These are phyloP conservation scores for Anhinga rufa DNA, from an alignment of 2,113 vertebrate genomes.

Conservation along the genomic window DNA sequence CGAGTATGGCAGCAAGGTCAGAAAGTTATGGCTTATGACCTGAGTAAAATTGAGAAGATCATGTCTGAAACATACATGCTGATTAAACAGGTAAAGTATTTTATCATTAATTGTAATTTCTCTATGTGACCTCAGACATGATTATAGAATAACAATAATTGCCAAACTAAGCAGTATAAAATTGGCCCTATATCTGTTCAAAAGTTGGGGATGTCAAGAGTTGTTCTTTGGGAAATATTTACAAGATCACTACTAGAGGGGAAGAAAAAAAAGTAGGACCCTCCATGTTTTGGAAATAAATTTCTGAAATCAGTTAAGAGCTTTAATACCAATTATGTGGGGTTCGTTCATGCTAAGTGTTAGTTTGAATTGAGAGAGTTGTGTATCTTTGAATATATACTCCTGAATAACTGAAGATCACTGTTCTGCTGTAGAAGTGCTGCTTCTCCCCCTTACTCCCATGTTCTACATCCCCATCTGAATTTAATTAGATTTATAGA, in stretches of 20 bases:
- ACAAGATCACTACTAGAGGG: neutral
- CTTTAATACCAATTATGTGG: neutral
- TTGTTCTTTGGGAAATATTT: too few relatives aligned
- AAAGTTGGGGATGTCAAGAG: too few relatives aligned
- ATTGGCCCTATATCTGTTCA: neutral
- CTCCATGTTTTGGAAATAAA: neutral
- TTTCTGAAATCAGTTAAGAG: neutral
- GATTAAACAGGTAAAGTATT: slow-evolving; percentile 88
- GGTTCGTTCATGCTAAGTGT: neutral
- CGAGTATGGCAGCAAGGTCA: slow-evolving; percentile 98
- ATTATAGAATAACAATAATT: neutral
- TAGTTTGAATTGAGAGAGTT: neutral
- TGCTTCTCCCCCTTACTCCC: neutral
- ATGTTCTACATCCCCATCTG: neutral
- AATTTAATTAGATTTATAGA: neutral
- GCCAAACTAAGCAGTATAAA: neutral
- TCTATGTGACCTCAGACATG: neutral
- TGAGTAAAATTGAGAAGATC: slow-evolving; percentile 93
- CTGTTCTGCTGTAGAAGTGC: neutral
- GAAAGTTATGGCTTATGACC: slow-evolving; percentile 92
- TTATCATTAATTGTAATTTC: neutral
- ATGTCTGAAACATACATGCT: slow-evolving; percentile 99
- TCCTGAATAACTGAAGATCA: neutral
- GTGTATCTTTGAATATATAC: neutral
- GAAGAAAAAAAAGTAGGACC: neutral